Conservation (phyloP, 2,113 vertebrate genomes). For the Oxyura jamaicensis region DNA sequence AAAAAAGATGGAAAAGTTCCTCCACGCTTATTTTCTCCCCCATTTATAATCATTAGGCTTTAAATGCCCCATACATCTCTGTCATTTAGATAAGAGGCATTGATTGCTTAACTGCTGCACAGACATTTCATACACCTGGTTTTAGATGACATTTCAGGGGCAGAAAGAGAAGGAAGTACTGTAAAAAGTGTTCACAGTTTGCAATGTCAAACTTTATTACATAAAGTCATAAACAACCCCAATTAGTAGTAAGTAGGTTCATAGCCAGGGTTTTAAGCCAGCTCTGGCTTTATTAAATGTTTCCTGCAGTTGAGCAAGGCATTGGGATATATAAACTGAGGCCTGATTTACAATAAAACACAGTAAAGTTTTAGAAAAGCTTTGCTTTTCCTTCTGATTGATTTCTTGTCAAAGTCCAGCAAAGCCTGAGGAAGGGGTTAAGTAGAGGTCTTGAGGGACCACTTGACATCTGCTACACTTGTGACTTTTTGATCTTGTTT, state of each 20-base stretch:
- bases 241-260: conserved; percentile 62
- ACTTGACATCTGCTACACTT: conserved; percentile 85
- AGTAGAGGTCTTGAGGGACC: conserved; percentile 79
- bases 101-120: conserved; percentile 66
- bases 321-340: conserved; percentile 10
- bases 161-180: conserved; percentile 50
- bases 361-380: conserved; percentile 44
- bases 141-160: conserved; percentile 70
- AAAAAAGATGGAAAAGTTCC: conserved; percentile 71
- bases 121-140: conserved; percentile 73
- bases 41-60: conserved; percentile 77
- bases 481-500: conserved; percentile 80
- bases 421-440: conserved; percentile 77
- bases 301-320: conserved; percentile 28
- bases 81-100: conserved; percentile 74
- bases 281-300: conserved; percentile 44
- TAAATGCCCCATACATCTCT: conserved; percentile 76
- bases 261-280: conserved; percentile 41
- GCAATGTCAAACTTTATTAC: conserved; percentile 68
- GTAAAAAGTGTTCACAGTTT: conserved; percentile 67
- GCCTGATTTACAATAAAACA: conserved; percentile 63
- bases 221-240: conserved; percentile 65
- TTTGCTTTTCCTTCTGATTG: conserved; percentile 58
- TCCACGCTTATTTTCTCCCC: conserved; percentile 74
- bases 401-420: conserved; percentile 71